Evolutionary conservation across 2,888 invertebrate genomes (phyloP).

Genomic region (Parnassius glacialis): DNA sequence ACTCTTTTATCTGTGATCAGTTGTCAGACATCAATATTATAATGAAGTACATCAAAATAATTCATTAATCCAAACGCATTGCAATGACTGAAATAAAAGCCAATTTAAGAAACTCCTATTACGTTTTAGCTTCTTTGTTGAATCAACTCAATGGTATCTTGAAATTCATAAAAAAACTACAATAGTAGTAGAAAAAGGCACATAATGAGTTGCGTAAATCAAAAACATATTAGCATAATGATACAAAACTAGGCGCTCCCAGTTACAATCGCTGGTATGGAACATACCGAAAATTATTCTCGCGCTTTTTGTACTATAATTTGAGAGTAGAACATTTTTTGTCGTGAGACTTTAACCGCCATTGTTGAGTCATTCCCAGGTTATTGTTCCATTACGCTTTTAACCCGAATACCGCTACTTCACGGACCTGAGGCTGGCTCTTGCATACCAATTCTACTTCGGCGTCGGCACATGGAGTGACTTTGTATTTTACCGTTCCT

Average conservation of each 20-base stretch:
- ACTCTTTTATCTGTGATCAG: too few relatives aligned
- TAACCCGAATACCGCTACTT: slow-evolving; percentile 14
- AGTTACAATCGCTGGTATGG: neutral
- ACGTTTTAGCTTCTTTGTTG: too few relatives aligned
- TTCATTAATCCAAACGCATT: too few relatives aligned
- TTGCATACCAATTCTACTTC: slow-evolving; percentile 21
- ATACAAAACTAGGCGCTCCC: neutral
- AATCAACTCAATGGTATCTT: too few relatives aligned
- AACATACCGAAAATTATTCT: neutral
- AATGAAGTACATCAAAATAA: too few relatives aligned
- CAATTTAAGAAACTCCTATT: too few relatives aligned
- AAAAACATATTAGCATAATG: neutral
- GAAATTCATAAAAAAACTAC: too few relatives aligned
- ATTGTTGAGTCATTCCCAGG: slow-evolving; percentile 12
- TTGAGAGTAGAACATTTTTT: slow-evolving; percentile 1
- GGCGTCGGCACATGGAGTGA: slow-evolving; percentile 1
- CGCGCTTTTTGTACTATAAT: slow-evolving; percentile 1
- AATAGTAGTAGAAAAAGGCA: neutral
- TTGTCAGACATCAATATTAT: too few relatives aligned
- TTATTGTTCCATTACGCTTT: slow-evolving; percentile 13
- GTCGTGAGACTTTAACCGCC: slow-evolving; percentile 9
- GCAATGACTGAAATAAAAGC: too few relatives aligned
- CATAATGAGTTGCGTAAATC: neutral
- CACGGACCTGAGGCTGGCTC: slow-evolving; percentile 12
- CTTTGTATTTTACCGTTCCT: slow-evolving; percentile 10